A percentile compares a stretch with the other conserved stretches of the same genome.
These are phyloP conservation scores for Lepidurus couesii DNA, from an alignment of 1,140 invertebrate species.

Conservation along the genomic window DNA sequence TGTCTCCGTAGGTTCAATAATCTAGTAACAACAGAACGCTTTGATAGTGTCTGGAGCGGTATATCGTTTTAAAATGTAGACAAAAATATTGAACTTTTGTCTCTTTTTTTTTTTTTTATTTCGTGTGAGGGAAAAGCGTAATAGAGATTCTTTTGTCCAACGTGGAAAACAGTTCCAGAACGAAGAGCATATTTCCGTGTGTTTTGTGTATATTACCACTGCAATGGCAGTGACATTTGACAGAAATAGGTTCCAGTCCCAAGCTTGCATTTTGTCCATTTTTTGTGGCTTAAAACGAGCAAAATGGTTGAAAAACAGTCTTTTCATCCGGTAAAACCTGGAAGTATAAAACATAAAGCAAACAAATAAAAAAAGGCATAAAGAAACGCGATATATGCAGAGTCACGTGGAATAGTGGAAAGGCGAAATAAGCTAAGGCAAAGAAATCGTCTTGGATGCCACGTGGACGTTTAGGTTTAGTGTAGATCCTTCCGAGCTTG, in stretches of 20 bases:
- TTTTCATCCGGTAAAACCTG: neutral
- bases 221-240: neutral
- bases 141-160: neutral
- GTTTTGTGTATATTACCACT: neutral
- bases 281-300: neutral
- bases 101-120: neutral
- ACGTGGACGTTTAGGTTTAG: too few relatives aligned
- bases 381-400: neutral
- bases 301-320: neutral
- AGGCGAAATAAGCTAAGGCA: slow-evolving; percentile 17
- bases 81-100: slow-evolving; percentile 8
- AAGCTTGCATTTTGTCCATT: neutral
- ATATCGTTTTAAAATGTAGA: neutral
- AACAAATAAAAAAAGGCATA: neutral
- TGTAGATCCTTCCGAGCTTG: too few relatives aligned
- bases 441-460: neutral
- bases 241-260: neutral
- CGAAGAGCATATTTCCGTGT: neutral
- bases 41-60: neutral
- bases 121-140: neutral
- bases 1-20: too few relatives aligned
- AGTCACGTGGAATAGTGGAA: neutral
- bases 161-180: neutral
- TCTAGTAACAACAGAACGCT: neutral
- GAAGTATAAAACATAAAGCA: neutral